Conservation (phyloP, 30 jellyfish, hydroid and myxozoan genomes). For the Aurelia sp. region DNA sequence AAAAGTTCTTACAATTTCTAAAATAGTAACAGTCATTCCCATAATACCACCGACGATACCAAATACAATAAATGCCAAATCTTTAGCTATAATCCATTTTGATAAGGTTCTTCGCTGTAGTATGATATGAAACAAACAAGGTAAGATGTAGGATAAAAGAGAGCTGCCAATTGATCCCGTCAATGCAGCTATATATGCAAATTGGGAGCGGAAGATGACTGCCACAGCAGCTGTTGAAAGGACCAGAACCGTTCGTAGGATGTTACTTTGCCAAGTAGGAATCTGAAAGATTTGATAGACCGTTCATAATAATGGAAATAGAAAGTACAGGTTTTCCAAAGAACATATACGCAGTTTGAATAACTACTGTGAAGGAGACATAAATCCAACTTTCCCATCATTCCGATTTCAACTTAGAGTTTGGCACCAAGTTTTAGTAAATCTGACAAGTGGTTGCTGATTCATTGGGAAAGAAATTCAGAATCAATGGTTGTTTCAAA, state of each 20-base stretch:
- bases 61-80: conserved; percentile 70
- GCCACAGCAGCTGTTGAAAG: conserved; percentile 88
- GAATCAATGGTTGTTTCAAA: no score
- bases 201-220: conserved; percentile 91
- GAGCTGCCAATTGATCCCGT: conserved; percentile 98
- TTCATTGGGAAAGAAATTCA: no score
- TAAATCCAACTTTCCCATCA: no score
- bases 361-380: no score
- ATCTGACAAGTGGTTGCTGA: no score
- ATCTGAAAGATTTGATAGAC: conserved; percentile 60
- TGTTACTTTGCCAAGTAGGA: conserved; percentile 89
- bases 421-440: no score
- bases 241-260: conserved; percentile 75
- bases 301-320: neutral
- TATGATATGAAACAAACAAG: conserved; percentile 88
- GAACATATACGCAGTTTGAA: neutral
- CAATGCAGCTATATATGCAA: conserved; percentile 95
- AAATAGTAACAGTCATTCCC: conserved; percentile 91
- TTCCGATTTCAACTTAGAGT: no score
- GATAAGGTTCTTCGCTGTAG: conserved; percentile 69
- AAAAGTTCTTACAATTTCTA: conserved; percentile 78
- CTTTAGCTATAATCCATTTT: conserved; percentile 66
- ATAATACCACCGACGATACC: conserved; percentile 93
- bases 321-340: no score
- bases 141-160: conserved; percentile 89